Conservation (phyloP, 2,113 vertebrate species). For the Calyptomena viridis region DNA sequence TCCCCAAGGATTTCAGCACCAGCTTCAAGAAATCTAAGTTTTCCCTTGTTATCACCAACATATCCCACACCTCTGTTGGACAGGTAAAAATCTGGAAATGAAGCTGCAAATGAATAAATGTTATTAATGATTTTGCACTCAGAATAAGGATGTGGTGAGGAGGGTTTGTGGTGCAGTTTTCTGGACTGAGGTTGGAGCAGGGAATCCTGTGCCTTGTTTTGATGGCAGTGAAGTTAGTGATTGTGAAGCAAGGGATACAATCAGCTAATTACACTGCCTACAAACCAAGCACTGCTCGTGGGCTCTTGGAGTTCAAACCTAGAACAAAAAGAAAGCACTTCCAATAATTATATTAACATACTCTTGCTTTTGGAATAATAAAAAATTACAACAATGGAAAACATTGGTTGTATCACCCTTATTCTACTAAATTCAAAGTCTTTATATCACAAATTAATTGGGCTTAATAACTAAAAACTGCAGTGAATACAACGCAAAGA, state of each 20-base stretch:
- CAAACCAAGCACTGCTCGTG: slow-evolving; percentile 79
- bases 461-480: neutral
- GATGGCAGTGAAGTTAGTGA: slow-evolving; percentile 89
- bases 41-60: neutral
- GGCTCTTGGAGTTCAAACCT: neutral
- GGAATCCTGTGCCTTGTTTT: slow-evolving; percentile 77
- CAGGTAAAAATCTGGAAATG: neutral
- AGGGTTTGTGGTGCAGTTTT: neutral
- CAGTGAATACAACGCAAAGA: neutral
- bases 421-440: neutral
- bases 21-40: neutral
- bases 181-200: neutral
- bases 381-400: neutral
- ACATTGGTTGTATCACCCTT: neutral
- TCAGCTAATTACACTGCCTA: slow-evolving; percentile 93
- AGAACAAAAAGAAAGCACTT: neutral
- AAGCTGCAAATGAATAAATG: neutral
- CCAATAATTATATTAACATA: neutral
- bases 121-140: neutral
- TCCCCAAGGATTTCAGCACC: neutral
- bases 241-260: slow-evolving; percentile 75
- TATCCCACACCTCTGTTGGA: rapidly evolving
- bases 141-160: neutral
- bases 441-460: neutral
- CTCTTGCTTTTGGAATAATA: neutral